Evolutionary conservation across 1,140 invertebrate genomes (phyloP), one percentile per base, ranked within the genome.

Genomic region (Psilanteris sp.): DNA sequence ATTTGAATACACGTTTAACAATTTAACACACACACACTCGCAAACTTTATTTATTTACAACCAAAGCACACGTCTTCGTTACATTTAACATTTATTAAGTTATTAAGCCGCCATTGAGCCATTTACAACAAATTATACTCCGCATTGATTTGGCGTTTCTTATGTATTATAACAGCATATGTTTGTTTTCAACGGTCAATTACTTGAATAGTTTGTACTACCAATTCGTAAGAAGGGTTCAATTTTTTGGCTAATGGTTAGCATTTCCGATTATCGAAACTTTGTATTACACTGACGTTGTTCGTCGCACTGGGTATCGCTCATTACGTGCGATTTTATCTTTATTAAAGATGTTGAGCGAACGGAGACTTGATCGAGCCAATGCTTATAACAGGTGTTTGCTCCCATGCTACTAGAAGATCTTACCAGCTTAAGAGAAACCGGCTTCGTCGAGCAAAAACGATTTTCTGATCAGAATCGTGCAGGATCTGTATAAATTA

Each of bases 311-410:
- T 75, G 68, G 72, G 70, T 66, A 73, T 74, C 80, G 77, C 74
- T 80, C 77, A 81, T 80, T 80, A 81, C 66, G 59, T 34, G 32
- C 54, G 78, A 79, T 79, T 77, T 77, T 78, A 81, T 81, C 80
- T 81, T 79, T 73, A 79, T 79, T 73, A 66, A 75, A 74, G 77
- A 72, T 44, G 43, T 43, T 61, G 62, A 57, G 48, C 61, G 62
- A 68, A 46, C 62, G 44, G 59, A 62, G 67, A 46, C 52, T 54
- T 48, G 77, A 76, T 72, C 72, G 61, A 57, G 43, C 9, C 54
- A 48, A 71, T 61, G 41, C 59, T 78, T 62, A 66, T 78, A 78
- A 71, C 70, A 74, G 70, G 76, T 74, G 71, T 74, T 59, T 52
- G 67, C 64, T 29, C 57, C 46, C 44, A 39, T 39, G 70, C 57